phyloP scores from a whole-genome alignment of 2,888 invertebrate species.

The Steinernema hermaphroditum region DNA sequence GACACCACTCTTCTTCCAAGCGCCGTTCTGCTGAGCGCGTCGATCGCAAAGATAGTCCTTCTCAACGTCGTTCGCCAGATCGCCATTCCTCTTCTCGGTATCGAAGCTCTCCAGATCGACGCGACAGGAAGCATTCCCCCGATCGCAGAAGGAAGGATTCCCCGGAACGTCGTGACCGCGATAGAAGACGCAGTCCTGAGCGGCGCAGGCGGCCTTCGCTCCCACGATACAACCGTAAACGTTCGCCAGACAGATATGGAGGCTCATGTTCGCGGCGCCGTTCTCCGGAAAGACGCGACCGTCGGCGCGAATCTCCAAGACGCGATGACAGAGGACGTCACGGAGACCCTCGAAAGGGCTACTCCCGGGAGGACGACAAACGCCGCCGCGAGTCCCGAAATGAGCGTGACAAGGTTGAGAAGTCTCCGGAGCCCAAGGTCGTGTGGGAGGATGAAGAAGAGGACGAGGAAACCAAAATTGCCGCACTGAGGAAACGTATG shows the following conservation, averaged over 20 bases:
- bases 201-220: background rate
- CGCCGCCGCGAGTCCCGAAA: background rate
- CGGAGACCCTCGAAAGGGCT: background rate
- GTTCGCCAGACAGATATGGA: too few species aligned
- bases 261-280: background rate
- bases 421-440: background rate
- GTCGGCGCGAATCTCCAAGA: background rate
- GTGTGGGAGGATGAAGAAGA: conserved; percentile 43
- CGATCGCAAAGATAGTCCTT: background rate
- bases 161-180: background rate
- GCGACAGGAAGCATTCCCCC: background rate
- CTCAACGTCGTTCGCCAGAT: background rate
- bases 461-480: conserved; percentile 56
- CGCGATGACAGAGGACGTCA: background rate
- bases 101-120: background rate
- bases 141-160: background rate
- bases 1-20: background rate
- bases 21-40: background rate
- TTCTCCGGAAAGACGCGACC: background rate
- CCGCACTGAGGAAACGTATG: conserved; percentile 49
- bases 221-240: background rate
- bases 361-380: background rate
- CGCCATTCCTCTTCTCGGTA: background rate
- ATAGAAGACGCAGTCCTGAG: background rate
- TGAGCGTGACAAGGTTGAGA: background rate